Base-by-base conservation (phyloP, 53 echinoderm and acorn worm genomes). In the Mesocentrotus franciscanus region DNA sequence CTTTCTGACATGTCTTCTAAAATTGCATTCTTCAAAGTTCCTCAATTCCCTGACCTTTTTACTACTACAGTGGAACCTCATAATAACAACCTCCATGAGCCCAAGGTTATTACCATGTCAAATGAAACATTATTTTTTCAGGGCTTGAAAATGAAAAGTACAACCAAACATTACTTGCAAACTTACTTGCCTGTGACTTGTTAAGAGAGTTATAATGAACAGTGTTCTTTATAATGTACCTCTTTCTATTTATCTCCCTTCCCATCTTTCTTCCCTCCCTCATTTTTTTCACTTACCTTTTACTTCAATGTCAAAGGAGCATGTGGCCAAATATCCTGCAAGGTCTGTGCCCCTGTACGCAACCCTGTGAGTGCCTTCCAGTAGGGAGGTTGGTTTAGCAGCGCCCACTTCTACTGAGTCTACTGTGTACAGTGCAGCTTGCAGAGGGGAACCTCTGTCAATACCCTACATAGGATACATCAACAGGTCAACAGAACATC, bases 221-320 rank as follows among this genome's bases (percentile, higher is more conserved):
- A 49, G 49, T 49, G 49, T 49, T 49, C 49, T 49, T 49, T 49
- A 49, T 0, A 49, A 49, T 49, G 16, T 17, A 18, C 2, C 61
- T 61, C 15, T 61, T 16, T 61, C 61, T 15, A 26, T 3, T 71
- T 71, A 26, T 9, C 78, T 5, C 78, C 30, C 33, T 76, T 11
- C 33, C 30, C 0, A 12, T 6, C 8, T n/a, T 17, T 2, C 34
- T 13, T 2, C n/a, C 76, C 13, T 78, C 78, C 6, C 78, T 34
- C 1, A n/a, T 32, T 78, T 34, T n/a, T 34, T 5, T 85, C 8
- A 64, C 74, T 68, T 10, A 97, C 97, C 97, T 96, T 92, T 78
- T 17, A 97, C 75, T 72, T 85, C 85, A 33, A 97, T 61, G 36
- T 96, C 92, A 92, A 97, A 96, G 18, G 97, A 96, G 90, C 97